Base-by-base conservation (phyloP, 2,113 vertebrate species). In the Drymodes brunneopygia region DNA sequence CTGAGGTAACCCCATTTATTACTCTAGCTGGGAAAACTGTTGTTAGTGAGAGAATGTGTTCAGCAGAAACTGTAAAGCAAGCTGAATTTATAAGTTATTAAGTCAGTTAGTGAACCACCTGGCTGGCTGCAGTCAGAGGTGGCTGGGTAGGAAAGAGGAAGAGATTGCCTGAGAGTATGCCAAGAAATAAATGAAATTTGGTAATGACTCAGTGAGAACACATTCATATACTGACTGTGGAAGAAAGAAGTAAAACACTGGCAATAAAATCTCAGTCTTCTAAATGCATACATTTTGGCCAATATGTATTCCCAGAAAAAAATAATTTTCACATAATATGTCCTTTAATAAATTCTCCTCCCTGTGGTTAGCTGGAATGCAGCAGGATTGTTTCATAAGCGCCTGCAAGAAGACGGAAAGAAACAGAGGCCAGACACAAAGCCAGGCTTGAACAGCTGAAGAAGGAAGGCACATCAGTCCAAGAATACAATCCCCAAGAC, bases 1-100 rank as follows among this genome's bases (percentile, higher is more conserved):
- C 75, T 67, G 72, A 88, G 60, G 84, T 95, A 94, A 93, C 79
- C 56, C 44, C 72, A 66, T 94, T 94, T 75, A 85, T 89, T 94
- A 81, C 51, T 89, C 56, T 51, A 86, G 54, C 81, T 66, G 33
- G 9, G 60, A 66, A 89, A 85, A 82, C 44, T 73, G 35, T 53
- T 86, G 73, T n/a, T 88, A 89, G 67, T 47, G 77, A 64, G 35
- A 88, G 36, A 79, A 12, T 36, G 40, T 47, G 19, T 54, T 96
- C 78, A 74, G 57, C 40, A 87, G 71, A 80, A 95, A 86, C 31
- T 78, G 53, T 90, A 82, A 90, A 53, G 48, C 54, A 87, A 66
- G 50, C 66, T 91, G 91, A 92, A 88, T 95, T 85, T 94, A 6
- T 78, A 91, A 92, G 47, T 94, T 95, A 79, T 89, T 87, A 91